Conservation (phyloP, 2,113 vertebrate species). For the Pollimyrus isidori region DNA sequence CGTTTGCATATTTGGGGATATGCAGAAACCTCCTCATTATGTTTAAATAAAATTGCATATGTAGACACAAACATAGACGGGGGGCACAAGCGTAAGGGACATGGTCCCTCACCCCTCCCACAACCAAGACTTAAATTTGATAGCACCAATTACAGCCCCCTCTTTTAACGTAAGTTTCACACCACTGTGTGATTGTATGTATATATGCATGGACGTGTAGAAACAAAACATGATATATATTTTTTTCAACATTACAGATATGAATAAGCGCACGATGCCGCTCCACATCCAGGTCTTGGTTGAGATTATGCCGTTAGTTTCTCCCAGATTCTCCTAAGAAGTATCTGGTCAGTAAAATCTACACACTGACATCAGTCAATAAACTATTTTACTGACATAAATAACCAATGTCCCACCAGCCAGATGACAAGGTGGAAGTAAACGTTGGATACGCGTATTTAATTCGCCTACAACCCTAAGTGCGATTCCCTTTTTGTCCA, state of each 20-base stretch:
- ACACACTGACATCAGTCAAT: background rate
- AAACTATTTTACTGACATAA: background rate
- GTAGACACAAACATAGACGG: background rate
- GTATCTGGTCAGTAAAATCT: background rate
- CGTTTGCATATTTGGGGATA: slow-evolving; percentile 5
- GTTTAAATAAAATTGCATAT: background rate
- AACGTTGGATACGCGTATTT: background rate
- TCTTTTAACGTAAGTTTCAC: background rate
- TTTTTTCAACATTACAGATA: background rate
- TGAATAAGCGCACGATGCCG: background rate
- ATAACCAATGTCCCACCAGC: background rate
- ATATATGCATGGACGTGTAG: background rate
- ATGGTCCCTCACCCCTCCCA: background rate
- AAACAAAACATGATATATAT: background rate
- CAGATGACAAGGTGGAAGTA: background rate
- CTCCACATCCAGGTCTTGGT: background rate
- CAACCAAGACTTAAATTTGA: background rate
- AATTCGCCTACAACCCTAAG: background rate
- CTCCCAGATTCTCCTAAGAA: background rate
- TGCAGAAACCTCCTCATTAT: background rate
- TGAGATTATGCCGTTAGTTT: background rate
- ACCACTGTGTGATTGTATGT: background rate
- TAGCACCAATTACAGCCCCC: background rate
- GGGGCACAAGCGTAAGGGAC: background rate
- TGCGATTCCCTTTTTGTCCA: background rate